Evolutionary conservation across 1,140 invertebrate species (phyloP).

Genomic region (Scaptomyza pallida): DNA sequence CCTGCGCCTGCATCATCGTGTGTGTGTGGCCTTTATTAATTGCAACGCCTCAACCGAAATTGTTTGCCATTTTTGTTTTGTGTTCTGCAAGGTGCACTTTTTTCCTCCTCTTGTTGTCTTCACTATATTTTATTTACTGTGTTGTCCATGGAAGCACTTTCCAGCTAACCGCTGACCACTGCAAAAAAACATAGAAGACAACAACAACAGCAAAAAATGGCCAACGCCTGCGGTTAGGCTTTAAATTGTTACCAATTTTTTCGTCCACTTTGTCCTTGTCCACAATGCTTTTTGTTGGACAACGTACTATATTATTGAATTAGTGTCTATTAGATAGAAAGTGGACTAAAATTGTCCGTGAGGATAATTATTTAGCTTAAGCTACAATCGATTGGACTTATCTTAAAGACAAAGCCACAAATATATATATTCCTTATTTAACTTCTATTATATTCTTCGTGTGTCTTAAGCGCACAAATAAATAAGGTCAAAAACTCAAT

Average conservation of each 20-base stretch:
- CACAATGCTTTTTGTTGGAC: slow-evolving; percentile 1
- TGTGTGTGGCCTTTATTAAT: slow-evolving; percentile 75
- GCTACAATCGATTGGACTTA: no score
- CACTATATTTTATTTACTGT: slow-evolving; percentile 11
- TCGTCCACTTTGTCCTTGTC: slow-evolving; percentile 22
- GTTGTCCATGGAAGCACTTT: slow-evolving; percentile 6
- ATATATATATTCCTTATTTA: no score
- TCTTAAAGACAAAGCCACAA: no score
- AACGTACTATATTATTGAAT: slow-evolving; percentile 67
- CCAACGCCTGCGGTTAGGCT: slow-evolving; percentile 65
- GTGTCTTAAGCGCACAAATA: no score
- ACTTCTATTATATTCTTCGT: no score
- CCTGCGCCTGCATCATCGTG: slow-evolving; percentile 49
- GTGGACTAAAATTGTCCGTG: slow-evolving; percentile 4
- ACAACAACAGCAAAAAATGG: slow-evolving; percentile 20
- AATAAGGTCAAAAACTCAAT: no score
- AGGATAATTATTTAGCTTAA: no score
- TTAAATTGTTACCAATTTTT: slow-evolving; percentile 75
- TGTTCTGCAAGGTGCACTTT: slow-evolving; percentile 20
- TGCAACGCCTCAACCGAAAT: slow-evolving; percentile 78
- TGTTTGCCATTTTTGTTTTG: slow-evolving; percentile 62
- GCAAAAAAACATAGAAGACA: slow-evolving; percentile 32
- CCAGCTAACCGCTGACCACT: slow-evolving; percentile 50
- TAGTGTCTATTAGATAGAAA: slow-evolving; percentile 43
- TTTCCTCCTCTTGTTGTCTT: no score